phyloP scores from a whole-genome alignment of 2,797 vertebrate species.

The Staurois parvus region DNA sequence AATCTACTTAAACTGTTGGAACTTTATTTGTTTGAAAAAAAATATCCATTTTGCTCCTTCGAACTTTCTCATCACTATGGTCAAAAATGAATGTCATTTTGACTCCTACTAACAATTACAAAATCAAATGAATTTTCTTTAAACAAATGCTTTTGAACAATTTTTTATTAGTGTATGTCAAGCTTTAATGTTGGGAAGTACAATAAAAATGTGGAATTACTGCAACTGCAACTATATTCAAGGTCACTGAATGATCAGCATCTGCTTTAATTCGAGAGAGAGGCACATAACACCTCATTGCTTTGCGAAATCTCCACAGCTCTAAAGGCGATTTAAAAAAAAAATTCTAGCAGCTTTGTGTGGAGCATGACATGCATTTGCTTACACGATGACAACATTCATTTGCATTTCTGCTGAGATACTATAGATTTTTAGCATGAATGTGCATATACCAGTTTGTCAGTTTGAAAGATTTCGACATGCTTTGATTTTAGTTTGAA shows the following conservation, averaged over 20 bases:
- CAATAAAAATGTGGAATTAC: slow-evolving; percentile 45
- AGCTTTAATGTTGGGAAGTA: background rate
- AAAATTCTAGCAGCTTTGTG: slow-evolving; percentile 30
- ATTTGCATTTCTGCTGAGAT: slow-evolving; percentile 61
- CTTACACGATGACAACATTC: slow-evolving; percentile 45
- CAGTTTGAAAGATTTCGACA: slow-evolving; percentile 43
- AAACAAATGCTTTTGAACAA: no score
- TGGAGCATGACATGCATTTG: slow-evolving; percentile 56
- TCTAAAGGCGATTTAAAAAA: slow-evolving; percentile 8
- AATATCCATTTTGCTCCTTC: no score
- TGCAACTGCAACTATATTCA: slow-evolving; percentile 14
- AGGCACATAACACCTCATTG: slow-evolving; percentile 39
- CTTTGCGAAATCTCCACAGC: slow-evolving; percentile 38
- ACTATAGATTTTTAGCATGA: slow-evolving; percentile 51
- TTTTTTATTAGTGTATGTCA: no score
- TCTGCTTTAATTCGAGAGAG: slow-evolving; percentile 44
- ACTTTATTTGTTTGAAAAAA: no score
- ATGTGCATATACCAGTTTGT: slow-evolving; percentile 54
- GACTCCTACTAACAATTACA: no score
- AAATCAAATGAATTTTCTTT: no score
- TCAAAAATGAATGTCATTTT: no score
- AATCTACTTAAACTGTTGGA: no score
- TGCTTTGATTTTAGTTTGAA: slow-evolving; percentile 46
- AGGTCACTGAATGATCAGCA: slow-evolving; percentile 46
- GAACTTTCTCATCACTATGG: no score